A percentile compares a stretch with the other conserved stretches of the same genome.
phyloP scores from a whole-genome alignment of 2,888 invertebrate species.

The Dendrolimus pini region DNA sequence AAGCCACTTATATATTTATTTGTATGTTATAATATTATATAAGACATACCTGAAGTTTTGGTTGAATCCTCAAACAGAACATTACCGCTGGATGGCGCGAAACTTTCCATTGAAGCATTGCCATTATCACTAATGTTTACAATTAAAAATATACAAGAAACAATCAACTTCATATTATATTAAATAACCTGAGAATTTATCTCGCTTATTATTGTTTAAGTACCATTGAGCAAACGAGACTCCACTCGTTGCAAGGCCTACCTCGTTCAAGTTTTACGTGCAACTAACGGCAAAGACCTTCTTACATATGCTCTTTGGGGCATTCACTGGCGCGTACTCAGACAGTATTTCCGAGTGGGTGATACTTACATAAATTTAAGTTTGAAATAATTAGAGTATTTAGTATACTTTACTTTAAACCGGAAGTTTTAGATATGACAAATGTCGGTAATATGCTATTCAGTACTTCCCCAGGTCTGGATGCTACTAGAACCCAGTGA shows the following conservation, averaged over 20 bases:
- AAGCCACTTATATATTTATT: too few relatives aligned
- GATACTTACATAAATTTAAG: too few relatives aligned
- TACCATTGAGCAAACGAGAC: background rate
- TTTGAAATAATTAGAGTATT: too few relatives aligned
- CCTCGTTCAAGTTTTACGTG: background rate
- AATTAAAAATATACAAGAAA: constrained; percentile 51
- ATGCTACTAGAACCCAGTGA: too few relatives aligned
- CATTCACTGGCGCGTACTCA: background rate
- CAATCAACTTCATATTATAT: constrained; percentile 46
- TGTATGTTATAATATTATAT: too few relatives aligned
- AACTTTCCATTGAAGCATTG: constrained; percentile 61
- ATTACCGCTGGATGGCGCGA: constrained; percentile 40
- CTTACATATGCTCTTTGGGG: background rate
- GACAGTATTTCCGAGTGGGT: too few relatives aligned
- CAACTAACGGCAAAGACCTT: background rate
- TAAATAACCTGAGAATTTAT: too few relatives aligned
- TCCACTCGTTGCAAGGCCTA: background rate
- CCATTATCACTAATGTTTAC: constrained; percentile 57
- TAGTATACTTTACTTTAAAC: too few relatives aligned
- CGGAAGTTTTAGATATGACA: too few relatives aligned
- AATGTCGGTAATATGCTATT: too few relatives aligned
- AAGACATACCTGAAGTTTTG: constrained; percentile 46
- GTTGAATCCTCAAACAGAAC: constrained; percentile 51
- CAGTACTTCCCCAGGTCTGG: too few relatives aligned
- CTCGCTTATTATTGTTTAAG: background rate